These are phyloP conservation scores for Selene dorsalis DNA, from an alignment of 2,797 vertebrate genomes.

Conservation along the genomic window DNA sequence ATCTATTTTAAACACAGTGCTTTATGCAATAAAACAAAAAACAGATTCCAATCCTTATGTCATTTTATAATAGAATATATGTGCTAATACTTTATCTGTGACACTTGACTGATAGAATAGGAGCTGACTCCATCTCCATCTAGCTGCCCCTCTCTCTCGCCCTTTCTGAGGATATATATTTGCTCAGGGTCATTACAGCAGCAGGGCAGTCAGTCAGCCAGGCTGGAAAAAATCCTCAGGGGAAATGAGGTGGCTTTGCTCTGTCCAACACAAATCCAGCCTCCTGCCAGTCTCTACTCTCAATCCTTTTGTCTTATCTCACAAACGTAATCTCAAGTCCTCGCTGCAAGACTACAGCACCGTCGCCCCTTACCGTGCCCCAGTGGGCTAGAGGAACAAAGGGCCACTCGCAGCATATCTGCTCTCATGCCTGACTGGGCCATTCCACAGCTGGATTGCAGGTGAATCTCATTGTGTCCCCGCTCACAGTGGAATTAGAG, in stretches of 20 bases:
- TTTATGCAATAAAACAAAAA: not conserved
- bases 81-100: not conserved
- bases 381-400: constrained; percentile 44
- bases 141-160: constrained; percentile 4
- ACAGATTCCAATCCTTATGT: not conserved
- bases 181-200: constrained; percentile 53
- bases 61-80: not conserved
- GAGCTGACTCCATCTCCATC: constrained; percentile 27
- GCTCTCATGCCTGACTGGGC: constrained; percentile 53
- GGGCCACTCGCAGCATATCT: constrained; percentile 48
- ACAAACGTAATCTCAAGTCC: constrained; percentile 49
- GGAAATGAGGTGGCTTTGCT: constrained; percentile 65
- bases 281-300: constrained; percentile 10
- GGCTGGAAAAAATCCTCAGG: constrained; percentile 47
- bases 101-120: constrained; percentile 20
- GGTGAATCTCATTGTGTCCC: constrained; percentile 56
- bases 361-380: constrained; percentile 35
- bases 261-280: constrained; percentile 54
- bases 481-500: constrained; percentile 36
- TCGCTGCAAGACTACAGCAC: constrained; percentile 30
- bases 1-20: not conserved
- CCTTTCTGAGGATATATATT: constrained; percentile 45
- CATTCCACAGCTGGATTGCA: constrained; percentile 40
- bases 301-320: constrained; percentile 61
- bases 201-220: constrained; percentile 38